Base-by-base conservation (phyloP, 2,888 invertebrate genomes). In the Cancer borealis region DNA sequence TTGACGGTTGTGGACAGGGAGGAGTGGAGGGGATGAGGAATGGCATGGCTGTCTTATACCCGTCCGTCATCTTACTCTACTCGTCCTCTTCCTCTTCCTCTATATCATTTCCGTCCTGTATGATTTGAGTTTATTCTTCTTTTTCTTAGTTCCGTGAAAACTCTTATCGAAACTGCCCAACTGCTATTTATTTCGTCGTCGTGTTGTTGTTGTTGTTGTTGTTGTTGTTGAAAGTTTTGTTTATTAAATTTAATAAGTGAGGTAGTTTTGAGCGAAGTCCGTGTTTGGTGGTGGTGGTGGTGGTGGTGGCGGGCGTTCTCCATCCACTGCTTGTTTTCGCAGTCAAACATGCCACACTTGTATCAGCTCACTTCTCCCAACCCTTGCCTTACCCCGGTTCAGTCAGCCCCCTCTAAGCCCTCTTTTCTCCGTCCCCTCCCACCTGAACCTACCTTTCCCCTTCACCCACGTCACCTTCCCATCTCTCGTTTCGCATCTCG, bases 341-440 rank as follows among this genome's bases (percentile, higher is more conserved):
- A 66, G n/a, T n/a, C 66, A 66, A n/a, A n/a, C 66, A 66, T n/a
- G 66, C n/a, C 66, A 66, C 66, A 66, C 66, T 66, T n/a, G 66
- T n/a, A 66, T n/a, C 66, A 66, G 66, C 21, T 66, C 66, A 14
- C 54, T 12, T 54, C 54, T 54, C 1, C 54, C 54, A 54, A 12
- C n/a, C 66, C n/a, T 14, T 12, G 12, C 54, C 54, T 12, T 17
- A 3, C 54, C 54, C 54, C 49, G 3, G 49, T 4, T 12, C 49
- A 49, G 49, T 4, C 49, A 8, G 8, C 10, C 49, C 49, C 49
- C 12, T 0, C 47, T 5, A 21, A 0, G 17, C 12, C n/a, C 49
- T 49, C 89, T 10, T 47, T n/a, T 21, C 49, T 0, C 26, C 49
- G 10, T n/a, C 89, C 5, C 89, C 49, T 14, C 49, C 39, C 54